Conservation (phyloP, 2,113 vertebrate genomes). For the Lepidothrix coronata region DNA sequence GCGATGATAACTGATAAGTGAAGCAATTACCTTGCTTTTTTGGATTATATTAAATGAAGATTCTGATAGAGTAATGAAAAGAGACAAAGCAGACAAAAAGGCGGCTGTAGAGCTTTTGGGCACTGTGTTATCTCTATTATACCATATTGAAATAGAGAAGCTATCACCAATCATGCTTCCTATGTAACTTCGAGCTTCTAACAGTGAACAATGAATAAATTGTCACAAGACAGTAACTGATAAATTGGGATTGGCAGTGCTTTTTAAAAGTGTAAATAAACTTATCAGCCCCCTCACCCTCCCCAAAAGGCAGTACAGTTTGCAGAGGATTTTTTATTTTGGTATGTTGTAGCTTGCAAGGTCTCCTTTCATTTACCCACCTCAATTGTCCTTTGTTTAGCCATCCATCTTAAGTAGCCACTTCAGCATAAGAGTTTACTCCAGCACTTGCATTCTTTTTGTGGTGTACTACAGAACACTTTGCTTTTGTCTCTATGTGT, state of each 20-base stretch:
- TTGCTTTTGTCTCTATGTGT: conserved; percentile 7
- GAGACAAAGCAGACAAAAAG: conserved; percentile 87
- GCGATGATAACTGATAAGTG: conserved; percentile 86
- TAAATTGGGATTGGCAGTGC: conserved; percentile 84
- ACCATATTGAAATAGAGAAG: conserved; percentile 86
- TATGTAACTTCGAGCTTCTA: conserved; percentile 83
- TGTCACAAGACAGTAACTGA: conserved; percentile 85
- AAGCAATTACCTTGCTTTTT: conserved; percentile 88
- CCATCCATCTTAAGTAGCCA: conserved; percentile 40
- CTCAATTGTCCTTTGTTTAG: conserved; percentile 56
- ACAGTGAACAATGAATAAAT: conserved; percentile 85
- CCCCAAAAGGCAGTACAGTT: conserved; percentile 58
- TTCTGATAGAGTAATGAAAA: conserved; percentile 87
- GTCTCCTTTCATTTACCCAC: conserved; percentile 50
- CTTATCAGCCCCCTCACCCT: conserved; percentile 67
- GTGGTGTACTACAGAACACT: neutral
- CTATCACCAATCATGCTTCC: conserved; percentile 85
- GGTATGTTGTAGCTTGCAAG: conserved; percentile 15
- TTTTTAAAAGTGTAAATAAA: conserved; percentile 83
- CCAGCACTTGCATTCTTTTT: neutral
- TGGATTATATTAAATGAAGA: conserved; percentile 89
- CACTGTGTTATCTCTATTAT: conserved; percentile 85
- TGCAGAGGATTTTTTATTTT: conserved; percentile 60
- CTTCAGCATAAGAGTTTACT: conserved; percentile 31
- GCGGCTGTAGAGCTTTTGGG: conserved; percentile 81